Conservation (phyloP, 2,888 invertebrate genomes). For the Elegia similella region DNA sequence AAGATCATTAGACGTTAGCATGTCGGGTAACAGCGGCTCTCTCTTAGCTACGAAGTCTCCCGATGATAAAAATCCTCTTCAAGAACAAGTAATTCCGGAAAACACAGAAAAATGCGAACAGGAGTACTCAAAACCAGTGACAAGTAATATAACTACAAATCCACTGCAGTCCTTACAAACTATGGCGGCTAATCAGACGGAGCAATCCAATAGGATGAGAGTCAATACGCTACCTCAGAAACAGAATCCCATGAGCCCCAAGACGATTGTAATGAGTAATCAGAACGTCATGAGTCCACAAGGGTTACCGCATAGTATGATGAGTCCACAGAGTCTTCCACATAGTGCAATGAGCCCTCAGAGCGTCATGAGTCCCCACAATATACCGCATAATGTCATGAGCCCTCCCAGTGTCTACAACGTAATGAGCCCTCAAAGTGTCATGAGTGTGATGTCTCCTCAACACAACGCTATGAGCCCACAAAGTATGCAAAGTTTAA, state of each 20-base stretch:
- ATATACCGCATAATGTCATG: slow-evolving; percentile 64
- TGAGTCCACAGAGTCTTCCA: slow-evolving; percentile 72
- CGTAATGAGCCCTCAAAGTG: slow-evolving; percentile 75
- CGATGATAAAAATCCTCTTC: slow-evolving; percentile 65
- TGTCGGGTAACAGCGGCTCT: slow-evolving; percentile 76
- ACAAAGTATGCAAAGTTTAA: slow-evolving; percentile 69
- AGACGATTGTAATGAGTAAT: slow-evolving; percentile 63
- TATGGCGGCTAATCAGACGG: slow-evolving; percentile 68
- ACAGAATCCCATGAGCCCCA: slow-evolving; percentile 58
- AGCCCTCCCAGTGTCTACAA: slow-evolving; percentile 70
- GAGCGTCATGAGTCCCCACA: slow-evolving; percentile 69
- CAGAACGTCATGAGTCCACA: slow-evolving; percentile 70
- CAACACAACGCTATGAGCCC: slow-evolving; percentile 76
- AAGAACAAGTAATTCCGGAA: slow-evolving; percentile 72
- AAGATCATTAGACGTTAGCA: slow-evolving; percentile 80
- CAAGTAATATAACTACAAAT: slow-evolving; percentile 48
- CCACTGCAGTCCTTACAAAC: slow-evolving; percentile 70
- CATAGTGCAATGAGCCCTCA: slow-evolving; percentile 75
- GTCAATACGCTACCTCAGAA: slow-evolving; percentile 62
- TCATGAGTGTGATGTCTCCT: slow-evolving; percentile 76
- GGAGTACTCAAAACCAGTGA: slow-evolving; percentile 49
- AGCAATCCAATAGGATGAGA: slow-evolving; percentile 64
- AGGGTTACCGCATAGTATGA: slow-evolving; percentile 65
- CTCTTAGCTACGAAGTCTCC: slow-evolving; percentile 65
- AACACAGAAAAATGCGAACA: slow-evolving; percentile 55